Percentiles rank a stretch among this genome's conserved stretches.
phyloP scores from a whole-genome alignment of 2,888 invertebrate species.

The Lasioglossum calceatum region DNA sequence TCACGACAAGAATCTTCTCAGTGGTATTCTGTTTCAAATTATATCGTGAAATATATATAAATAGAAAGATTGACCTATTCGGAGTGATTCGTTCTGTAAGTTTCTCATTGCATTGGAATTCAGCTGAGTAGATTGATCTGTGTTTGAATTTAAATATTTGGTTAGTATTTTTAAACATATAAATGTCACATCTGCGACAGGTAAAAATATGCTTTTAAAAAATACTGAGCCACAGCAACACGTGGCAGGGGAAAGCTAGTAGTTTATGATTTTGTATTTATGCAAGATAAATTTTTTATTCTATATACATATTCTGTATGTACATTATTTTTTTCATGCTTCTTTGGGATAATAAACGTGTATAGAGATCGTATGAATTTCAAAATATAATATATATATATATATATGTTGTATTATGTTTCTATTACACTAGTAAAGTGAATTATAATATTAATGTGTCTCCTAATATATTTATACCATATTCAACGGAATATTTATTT shows the following conservation, averaged over 20 bases:
- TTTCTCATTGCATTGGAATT: too few relatives aligned
- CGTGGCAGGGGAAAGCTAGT: not conserved
- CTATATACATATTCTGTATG: constrained; percentile 61
- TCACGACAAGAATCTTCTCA: too few relatives aligned
- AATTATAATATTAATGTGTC: constrained; percentile 16
- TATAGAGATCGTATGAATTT: constrained; percentile 16
- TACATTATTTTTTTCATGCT: constrained; percentile 20
- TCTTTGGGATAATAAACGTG: constrained; percentile 38
- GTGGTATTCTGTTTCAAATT: too few relatives aligned
- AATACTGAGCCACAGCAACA: too few relatives aligned
- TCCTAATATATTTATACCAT: constrained; percentile 31
- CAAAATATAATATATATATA: constrained; percentile 5
- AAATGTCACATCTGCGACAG: too few relatives aligned
- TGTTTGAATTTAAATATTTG: too few relatives aligned
- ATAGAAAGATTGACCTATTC: too few relatives aligned
- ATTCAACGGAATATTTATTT: constrained; percentile 24
- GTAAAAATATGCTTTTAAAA: too few relatives aligned
- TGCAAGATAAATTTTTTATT: constrained; percentile 6
- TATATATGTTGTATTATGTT: constrained; percentile 9
- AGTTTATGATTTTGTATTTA: not conserved
- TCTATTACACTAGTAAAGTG: not conserved
- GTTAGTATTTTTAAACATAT: too few relatives aligned
- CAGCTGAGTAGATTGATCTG: too few relatives aligned
- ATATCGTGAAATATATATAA: too few relatives aligned
- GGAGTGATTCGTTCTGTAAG: too few relatives aligned